A percentile compares a stretch with the other conserved stretches of the same genome.
Conservation (phyloP, 2,797 vertebrate genomes). For the Philypnodon macrostomus region DNA sequence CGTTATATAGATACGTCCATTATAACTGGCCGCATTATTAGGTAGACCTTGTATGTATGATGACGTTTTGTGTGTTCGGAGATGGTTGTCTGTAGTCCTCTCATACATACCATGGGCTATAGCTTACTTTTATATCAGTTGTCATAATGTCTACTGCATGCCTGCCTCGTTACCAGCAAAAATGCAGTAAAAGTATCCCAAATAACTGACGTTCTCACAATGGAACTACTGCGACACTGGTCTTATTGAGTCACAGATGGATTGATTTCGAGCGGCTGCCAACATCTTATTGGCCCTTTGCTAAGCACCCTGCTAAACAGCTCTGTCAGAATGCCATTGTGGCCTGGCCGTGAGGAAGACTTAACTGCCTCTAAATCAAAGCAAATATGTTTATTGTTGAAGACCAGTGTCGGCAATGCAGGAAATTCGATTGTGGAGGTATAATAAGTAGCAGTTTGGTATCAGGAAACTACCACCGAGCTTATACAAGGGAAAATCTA, state of each 20-base stretch:
- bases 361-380: slow-evolving; percentile 38
- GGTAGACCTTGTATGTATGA: too few relatives aligned
- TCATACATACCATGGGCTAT: too few relatives aligned
- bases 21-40: too few relatives aligned
- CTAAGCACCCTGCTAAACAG: slow-evolving; percentile 60
- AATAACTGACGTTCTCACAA: slow-evolving; percentile 3
- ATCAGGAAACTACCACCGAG: slow-evolving; percentile 41
- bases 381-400: slow-evolving; percentile 30
- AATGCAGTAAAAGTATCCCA: slow-evolving; percentile 54
- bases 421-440: slow-evolving; percentile 25
- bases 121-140: too few relatives aligned
- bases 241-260: slow-evolving; percentile 46
- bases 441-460: slow-evolving; percentile 31
- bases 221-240: slow-evolving; percentile 24
- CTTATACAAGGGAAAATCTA: slow-evolving; percentile 29
- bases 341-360: slow-evolving; percentile 34
- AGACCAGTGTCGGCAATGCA: slow-evolving; percentile 16
- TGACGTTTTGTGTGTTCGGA: too few relatives aligned
- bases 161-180: too few relatives aligned
- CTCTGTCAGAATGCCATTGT: slow-evolving; percentile 53
- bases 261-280: slow-evolving; percentile 67
- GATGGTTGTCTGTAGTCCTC: too few relatives aligned
- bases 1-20: too few relatives aligned
- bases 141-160: too few relatives aligned
- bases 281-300: slow-evolving; percentile 55